These are phyloP conservation scores for Actinopyga echinites DNA, from an alignment of 53 echinoderm and acorn worm species.

Conservation along the genomic window DNA sequence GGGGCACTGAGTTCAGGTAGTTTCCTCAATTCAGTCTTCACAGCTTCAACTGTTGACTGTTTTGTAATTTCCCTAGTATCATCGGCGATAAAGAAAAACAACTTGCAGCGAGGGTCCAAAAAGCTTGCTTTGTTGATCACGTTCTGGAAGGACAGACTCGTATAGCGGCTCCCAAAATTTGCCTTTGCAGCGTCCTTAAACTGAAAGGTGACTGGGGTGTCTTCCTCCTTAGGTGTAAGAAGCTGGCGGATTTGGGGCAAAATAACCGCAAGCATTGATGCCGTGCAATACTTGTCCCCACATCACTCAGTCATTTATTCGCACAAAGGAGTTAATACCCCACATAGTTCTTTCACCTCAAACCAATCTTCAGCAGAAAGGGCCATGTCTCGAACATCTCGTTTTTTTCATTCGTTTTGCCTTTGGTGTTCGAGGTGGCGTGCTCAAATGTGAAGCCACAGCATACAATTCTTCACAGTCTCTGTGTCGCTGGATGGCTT, in stretches of 20 bases:
- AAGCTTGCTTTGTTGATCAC: background rate
- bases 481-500: too few relatives aligned
- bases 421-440: too few relatives aligned
- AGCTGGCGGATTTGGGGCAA: conserved; percentile 6
- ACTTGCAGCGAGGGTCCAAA: background rate
- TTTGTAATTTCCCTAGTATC: background rate
- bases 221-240: background rate
- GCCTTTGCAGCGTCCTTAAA: background rate
- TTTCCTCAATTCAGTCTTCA: background rate
- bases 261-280: background rate
- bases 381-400: conserved; percentile 6
- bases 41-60: background rate
- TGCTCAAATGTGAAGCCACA: too few relatives aligned
- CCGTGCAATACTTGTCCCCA: conserved; percentile 12
- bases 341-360: conserved; percentile 7
- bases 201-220: background rate
- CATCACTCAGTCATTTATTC: background rate
- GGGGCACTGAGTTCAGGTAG: background rate
- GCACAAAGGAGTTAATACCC: conserved; percentile 2
- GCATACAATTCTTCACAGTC: too few relatives aligned
- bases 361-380: conserved; percentile 20
- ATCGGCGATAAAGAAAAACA: background rate
- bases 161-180: background rate
- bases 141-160: background rate
- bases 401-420: too few relatives aligned